Percentiles rank a stretch among this genome's conserved stretches.
Conservation (phyloP, 1,140 invertebrate species). For the Papilio machaon region DNA sequence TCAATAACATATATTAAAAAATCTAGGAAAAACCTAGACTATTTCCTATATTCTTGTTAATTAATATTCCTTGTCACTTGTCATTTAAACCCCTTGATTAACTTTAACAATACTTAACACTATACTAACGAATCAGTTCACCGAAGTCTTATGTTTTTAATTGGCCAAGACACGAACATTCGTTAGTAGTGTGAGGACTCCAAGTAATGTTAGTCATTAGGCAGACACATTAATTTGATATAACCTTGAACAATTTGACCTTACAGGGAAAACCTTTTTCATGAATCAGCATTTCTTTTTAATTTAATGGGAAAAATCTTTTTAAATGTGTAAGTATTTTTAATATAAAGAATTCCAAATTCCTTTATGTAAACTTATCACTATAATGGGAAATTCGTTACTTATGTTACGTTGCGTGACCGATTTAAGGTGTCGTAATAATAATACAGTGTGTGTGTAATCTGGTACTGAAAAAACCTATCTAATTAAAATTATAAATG, state of each 20-base stretch:
- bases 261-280: background rate
- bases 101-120: background rate
- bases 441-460: background rate
- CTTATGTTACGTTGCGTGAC: background rate
- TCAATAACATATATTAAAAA: too few relatives aligned
- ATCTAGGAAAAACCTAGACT: background rate
- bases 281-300: conserved; percentile 14
- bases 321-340: background rate
- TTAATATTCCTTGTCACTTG: too few relatives aligned
- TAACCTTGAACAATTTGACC: conserved; percentile 6
- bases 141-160: background rate
- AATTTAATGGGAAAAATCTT: background rate
- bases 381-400: background rate
- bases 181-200: background rate
- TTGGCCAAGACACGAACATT: background rate
- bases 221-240: background rate
- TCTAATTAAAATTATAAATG: too few relatives aligned
- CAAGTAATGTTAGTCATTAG: conserved; percentile 7
- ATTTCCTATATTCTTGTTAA: too few relatives aligned
- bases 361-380: background rate
- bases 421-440: background rate
- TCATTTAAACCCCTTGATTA: background rate
- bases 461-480: background rate
- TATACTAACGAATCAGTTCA: background rate
- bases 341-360: background rate